phyloP scores from a whole-genome alignment of 2,888 invertebrate species.

The Augochlorella aurata region DNA sequence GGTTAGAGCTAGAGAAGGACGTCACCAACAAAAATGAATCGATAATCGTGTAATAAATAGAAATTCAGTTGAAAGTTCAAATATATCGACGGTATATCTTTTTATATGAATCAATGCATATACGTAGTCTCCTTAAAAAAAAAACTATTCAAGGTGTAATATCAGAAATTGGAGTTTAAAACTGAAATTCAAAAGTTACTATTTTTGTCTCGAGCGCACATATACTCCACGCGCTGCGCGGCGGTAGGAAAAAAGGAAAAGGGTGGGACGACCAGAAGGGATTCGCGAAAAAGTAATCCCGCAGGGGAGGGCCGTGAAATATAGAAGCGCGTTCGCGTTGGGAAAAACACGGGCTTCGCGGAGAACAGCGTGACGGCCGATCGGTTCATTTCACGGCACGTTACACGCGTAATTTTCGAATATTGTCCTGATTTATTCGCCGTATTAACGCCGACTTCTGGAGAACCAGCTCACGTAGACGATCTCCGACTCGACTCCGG shows the following conservation, averaged over 20 bases:
- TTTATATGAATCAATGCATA: no score
- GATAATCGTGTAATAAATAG: no score
- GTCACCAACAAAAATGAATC: no score
- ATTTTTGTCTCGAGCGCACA: no score
- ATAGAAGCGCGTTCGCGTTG: conserved; percentile 58
- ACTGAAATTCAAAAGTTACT: no score
- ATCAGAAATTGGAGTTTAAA: no score
- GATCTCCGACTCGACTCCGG: conserved; percentile 27
- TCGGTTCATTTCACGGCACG: conserved; percentile 74
- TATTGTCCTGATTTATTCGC: conserved; percentile 72
- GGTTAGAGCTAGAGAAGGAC: no score
- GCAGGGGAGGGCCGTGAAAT: conserved; percentile 49
- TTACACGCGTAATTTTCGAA: conserved; percentile 68
- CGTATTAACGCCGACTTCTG: conserved; percentile 52
- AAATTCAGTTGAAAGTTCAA: no score
- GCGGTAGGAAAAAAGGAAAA: not conserved
- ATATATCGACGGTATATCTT: no score
- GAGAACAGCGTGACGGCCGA: conserved; percentile 54
- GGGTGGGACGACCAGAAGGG: not conserved
- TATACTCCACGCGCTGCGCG: no score
- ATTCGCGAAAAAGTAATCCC: conserved; percentile 41
- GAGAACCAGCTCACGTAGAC: conserved; percentile 15
- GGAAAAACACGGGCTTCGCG: conserved; percentile 22
- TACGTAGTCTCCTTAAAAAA: no score
- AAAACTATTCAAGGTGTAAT: no score